Conservation (phyloP, 2,888 invertebrate species). For the Salticus scenicus region DNA sequence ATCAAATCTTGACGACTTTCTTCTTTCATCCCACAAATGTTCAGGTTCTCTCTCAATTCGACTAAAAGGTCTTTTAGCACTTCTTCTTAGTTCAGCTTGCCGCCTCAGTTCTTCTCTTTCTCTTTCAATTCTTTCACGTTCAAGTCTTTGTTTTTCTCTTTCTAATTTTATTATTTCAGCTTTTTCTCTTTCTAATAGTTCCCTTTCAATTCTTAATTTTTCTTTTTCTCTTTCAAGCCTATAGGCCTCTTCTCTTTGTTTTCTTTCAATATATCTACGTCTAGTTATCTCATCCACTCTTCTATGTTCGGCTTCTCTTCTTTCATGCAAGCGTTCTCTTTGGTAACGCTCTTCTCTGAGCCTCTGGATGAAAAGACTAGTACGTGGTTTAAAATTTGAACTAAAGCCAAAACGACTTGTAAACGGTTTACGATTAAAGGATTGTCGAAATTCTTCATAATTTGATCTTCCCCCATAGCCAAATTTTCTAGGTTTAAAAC, state of each 20-base stretch:
- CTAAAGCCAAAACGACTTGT: constrained; percentile 13
- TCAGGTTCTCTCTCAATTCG: constrained; percentile 28
- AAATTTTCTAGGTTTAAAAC: neutral
- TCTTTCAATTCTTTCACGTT: constrained; percentile 75
- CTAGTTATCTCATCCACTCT: constrained; percentile 86
- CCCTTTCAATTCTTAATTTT: constrained; percentile 75
- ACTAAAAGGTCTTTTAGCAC: constrained; percentile 34
- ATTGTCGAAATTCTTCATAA: constrained; percentile 13
- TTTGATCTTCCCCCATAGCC: constrained; percentile 13
- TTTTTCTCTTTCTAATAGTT: constrained; percentile 79
- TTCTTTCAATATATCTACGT: constrained; percentile 86
- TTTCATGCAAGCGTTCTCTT: constrained; percentile 2
- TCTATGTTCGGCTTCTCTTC: constrained; percentile 82
- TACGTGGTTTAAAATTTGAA: neutral
- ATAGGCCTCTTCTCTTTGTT: constrained; percentile 89
- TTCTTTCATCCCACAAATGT: constrained; percentile 33
- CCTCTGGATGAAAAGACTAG: neutral
- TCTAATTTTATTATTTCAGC: constrained; percentile 89
- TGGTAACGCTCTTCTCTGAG: constrained; percentile 13
- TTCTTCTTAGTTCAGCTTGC: constrained; percentile 71
- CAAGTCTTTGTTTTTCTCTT: constrained; percentile 80
- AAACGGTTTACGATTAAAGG: constrained; percentile 33
- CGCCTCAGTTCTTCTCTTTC: constrained; percentile 54
- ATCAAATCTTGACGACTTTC: constrained; percentile 42
- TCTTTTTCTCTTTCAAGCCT: constrained; percentile 81